Evolutionary conservation across 2,888 invertebrate genomes (phyloP).

Genomic region (Drosophila anceps): DNA sequence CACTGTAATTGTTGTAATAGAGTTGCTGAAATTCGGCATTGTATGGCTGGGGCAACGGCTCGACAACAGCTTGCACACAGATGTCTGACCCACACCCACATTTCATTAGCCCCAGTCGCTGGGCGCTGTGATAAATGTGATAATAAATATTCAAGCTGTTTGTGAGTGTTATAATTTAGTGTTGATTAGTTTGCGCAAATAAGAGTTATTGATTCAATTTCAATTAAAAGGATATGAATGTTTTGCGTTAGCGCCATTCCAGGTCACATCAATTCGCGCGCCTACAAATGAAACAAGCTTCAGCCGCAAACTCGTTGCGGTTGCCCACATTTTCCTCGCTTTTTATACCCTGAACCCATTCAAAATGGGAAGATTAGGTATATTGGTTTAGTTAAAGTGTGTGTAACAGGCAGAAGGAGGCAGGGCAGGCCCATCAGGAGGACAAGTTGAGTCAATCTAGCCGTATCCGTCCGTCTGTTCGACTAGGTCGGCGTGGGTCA

Average conservation of each 20-base stretch:
- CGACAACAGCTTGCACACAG: slow-evolving; percentile 32
- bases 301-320: slow-evolving; percentile 21
- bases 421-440: too few species aligned
- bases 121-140: slow-evolving; percentile 72
- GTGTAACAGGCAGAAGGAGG: not conserved
- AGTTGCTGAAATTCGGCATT: slow-evolving; percentile 78
- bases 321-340: slow-evolving; percentile 22
- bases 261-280: slow-evolving; percentile 29
- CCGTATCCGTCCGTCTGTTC: not conserved
- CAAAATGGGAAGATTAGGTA: not conserved
- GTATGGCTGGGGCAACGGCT: slow-evolving; percentile 11
- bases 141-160: slow-evolving; percentile 77
- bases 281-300: slow-evolving; percentile 39
- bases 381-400: not conserved
- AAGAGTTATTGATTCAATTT: slow-evolving; percentile 79
- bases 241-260: slow-evolving; percentile 59
- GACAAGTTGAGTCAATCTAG: not conserved
- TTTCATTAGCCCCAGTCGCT: slow-evolving; percentile 68
- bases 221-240: slow-evolving; percentile 82
- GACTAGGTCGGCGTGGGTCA: not conserved
- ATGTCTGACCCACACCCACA: slow-evolving; percentile 78
- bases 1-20: slow-evolving; percentile 66
- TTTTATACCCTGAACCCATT: not conserved
- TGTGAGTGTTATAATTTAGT: slow-evolving; percentile 80
- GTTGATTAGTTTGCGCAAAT: slow-evolving; percentile 80